Conservation (phyloP, 2,888 invertebrate species). For the Suillia variegata region DNA sequence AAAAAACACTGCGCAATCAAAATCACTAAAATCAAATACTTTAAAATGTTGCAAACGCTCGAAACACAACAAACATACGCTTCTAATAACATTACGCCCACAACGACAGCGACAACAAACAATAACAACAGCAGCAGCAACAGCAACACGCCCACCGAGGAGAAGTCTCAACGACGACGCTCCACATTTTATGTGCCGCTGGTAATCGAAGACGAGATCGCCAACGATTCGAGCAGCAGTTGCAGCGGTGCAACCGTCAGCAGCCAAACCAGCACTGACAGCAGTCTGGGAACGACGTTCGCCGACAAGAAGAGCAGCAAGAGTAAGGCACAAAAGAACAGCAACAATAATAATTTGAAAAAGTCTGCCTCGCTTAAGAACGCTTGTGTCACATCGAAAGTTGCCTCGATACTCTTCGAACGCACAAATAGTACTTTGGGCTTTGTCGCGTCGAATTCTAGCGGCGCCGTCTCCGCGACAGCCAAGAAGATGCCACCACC, state of each 20-base stretch:
- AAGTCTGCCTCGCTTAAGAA: slow-evolving; percentile 41
- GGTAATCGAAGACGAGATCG: slow-evolving; percentile 55
- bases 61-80: slow-evolving; percentile 25
- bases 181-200: slow-evolving; percentile 79
- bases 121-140: slow-evolving; percentile 26
- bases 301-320: slow-evolving; percentile 13
- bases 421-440: slow-evolving; percentile 38
- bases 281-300: slow-evolving; percentile 11
- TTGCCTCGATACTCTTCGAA: slow-evolving; percentile 41
- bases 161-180: slow-evolving; percentile 67
- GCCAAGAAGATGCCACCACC: slow-evolving; percentile 50
- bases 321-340: slow-evolving; percentile 35
- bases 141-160: slow-evolving; percentile 43
- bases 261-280: slow-evolving; percentile 8
- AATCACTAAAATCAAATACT: no score
- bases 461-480: slow-evolving; percentile 4
- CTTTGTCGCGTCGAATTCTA: slow-evolving; percentile 27
- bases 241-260: slow-evolving; percentile 24
- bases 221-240: slow-evolving; percentile 39
- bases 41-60: slow-evolving; percentile 47
- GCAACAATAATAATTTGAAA: slow-evolving; percentile 36
- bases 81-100: slow-evolving; percentile 13
- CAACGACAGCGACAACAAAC: no score
- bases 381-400: slow-evolving; percentile 29
- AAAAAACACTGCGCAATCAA: neutral